phyloP scores from a whole-genome alignment of 1,140 invertebrate species.

The Sipha flava region DNA sequence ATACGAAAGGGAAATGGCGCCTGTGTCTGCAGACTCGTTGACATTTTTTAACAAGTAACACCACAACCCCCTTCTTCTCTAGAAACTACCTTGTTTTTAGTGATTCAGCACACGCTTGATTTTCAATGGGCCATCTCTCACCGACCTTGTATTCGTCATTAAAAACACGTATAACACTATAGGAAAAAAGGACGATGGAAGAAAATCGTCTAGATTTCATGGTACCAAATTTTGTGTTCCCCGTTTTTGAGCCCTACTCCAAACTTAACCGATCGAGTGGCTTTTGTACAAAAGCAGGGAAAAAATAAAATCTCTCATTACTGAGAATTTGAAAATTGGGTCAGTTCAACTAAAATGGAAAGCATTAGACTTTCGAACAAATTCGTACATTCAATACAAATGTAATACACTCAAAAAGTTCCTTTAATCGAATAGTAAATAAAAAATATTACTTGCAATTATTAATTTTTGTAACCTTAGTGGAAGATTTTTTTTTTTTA shows the following conservation, averaged over 20 bases:
- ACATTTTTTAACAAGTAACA: slow-evolving; percentile 25
- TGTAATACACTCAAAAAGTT: neutral
- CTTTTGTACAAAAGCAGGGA: neutral
- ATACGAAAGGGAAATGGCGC: slow-evolving; percentile 6
- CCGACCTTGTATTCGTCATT: slow-evolving; percentile 12
- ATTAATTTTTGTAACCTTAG: no score
- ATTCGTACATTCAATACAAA: neutral
- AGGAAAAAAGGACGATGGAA: neutral
- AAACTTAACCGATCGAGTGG: neutral
- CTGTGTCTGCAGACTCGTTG: slow-evolving; percentile 13
- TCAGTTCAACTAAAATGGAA: neutral
- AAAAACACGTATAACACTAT: neutral
- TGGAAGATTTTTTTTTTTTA: no score
- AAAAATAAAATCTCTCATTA: neutral
- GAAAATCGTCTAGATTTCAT: slow-evolving; percentile 15
- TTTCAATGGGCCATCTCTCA: neutral
- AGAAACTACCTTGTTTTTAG: slow-evolving; percentile 8
- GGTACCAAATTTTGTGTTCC: neutral
- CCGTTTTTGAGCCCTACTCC: neutral
- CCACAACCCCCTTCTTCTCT: neutral
- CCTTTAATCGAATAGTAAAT: no score
- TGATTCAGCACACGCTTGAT: slow-evolving; percentile 26
- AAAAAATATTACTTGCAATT: no score
- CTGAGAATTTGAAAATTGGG: neutral
- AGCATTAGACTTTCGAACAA: neutral